A percentile compares a stretch with the other conserved stretches of the same genome.
Evolutionary conservation across 2,888 invertebrate species (phyloP).

Genomic region (Xylota segnis): DNA sequence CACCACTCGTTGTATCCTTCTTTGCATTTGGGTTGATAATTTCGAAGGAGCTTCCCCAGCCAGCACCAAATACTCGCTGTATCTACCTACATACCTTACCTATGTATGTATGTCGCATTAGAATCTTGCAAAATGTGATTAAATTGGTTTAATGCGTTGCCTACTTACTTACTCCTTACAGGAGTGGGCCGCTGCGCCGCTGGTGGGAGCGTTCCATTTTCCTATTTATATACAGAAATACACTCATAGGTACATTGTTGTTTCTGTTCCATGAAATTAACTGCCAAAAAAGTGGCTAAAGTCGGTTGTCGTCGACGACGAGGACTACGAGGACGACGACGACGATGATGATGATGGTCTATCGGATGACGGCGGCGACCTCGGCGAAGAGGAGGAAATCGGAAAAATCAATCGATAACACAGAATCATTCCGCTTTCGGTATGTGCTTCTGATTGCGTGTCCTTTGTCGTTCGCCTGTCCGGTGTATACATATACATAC

Average conservation of each 20-base stretch:
- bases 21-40: conserved; percentile 25
- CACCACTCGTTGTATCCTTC: conserved; percentile 38
- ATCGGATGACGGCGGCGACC: too few relatives aligned
- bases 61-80: neutral
- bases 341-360: conserved; percentile 6
- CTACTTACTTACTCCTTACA: neutral
- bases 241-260: too few relatives aligned
- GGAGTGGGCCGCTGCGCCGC: neutral
- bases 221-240: conserved; percentile 15
- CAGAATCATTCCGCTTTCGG: conserved; percentile 57
- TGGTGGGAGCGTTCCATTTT: conserved; percentile 36
- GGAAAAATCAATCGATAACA: conserved; percentile 72
- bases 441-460: conserved; percentile 70
- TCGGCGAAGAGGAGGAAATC: conserved; percentile 10
- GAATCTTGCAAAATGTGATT: conserved; percentile 48
- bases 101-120: conserved; percentile 22
- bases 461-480: conserved; percentile 55
- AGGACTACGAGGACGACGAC: too few relatives aligned
- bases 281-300: conserved; percentile 9
- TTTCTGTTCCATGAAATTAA: conserved; percentile 34
- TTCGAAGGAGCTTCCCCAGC: neutral
- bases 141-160: conserved; percentile 55
- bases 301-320: conserved; percentile 17
- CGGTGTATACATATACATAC: neutral
- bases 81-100: neutral